These are phyloP conservation scores for Scaptomyza parva DNA, from an alignment of 2,888 invertebrate genomes.

Conservation along the genomic window DNA sequence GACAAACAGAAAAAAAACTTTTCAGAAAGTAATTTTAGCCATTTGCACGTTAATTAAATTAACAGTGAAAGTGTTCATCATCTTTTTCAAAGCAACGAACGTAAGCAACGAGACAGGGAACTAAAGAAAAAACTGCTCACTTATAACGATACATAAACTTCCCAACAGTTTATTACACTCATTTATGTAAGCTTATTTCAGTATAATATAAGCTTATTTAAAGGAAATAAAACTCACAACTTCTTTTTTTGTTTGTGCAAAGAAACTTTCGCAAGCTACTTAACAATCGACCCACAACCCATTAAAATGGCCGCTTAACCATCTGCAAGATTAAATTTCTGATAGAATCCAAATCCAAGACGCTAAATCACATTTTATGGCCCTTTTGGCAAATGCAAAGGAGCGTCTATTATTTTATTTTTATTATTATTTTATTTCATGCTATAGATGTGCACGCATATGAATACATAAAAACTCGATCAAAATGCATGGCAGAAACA, in stretches of 20 bases:
- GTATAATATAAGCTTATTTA: conserved; percentile 18
- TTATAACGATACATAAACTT: conserved; percentile 11
- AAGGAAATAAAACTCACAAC: conserved; percentile 13
- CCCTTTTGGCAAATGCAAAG: conserved; percentile 43
- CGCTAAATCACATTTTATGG: conserved; percentile 64
- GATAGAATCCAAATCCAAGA: conserved; percentile 37
- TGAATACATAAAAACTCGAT: conserved; percentile 62
- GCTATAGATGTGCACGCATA: conserved; percentile 56
- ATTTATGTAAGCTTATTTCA: not conserved
- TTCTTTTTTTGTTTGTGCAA: conserved; percentile 10
- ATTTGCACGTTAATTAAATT: conserved; percentile 73
- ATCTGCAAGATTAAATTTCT: conserved; percentile 51
- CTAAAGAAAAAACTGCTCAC: conserved; percentile 25
- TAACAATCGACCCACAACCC: conserved; percentile 46
- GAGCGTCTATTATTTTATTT: conserved; percentile 51
- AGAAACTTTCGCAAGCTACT: conserved; percentile 12
- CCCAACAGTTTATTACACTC: conserved; percentile 14
- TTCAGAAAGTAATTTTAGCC: conserved; percentile 64
- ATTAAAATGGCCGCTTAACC: conserved; percentile 50
- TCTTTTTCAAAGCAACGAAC: conserved; percentile 32
- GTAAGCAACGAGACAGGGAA: conserved; percentile 21
- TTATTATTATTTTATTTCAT: conserved; percentile 49
- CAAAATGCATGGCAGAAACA: conserved; percentile 62
- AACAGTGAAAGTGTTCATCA: conserved; percentile 59
- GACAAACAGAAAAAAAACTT: conserved; percentile 59